Conservation (phyloP, 2,888 invertebrate genomes). For the Eupeodes luniger region DNA sequence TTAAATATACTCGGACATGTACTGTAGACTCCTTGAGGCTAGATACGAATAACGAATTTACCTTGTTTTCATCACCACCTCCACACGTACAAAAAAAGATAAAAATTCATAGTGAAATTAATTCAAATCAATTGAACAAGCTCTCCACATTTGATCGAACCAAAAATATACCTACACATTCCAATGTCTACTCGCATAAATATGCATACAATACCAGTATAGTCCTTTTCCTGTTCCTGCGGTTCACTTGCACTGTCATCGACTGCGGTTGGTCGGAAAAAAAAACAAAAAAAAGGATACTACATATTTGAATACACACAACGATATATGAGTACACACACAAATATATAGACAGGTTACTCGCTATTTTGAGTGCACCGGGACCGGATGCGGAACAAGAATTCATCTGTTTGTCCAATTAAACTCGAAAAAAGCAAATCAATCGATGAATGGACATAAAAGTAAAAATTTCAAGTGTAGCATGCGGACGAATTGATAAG, state of each 20-base stretch:
- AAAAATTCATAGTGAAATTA: constrained; percentile 28
- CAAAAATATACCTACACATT: not conserved
- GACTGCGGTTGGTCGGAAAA: constrained; percentile 17
- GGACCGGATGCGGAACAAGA: constrained; percentile 36
- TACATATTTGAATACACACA: constrained; percentile 9
- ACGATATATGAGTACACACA: not conserved
- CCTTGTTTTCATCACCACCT: constrained; percentile 15
- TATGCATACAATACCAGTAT: not conserved
- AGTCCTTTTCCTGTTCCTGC: constrained; percentile 13
- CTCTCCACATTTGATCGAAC: constrained; percentile 42
- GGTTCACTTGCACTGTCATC: constrained; percentile 53
- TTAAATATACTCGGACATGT: too few species aligned
- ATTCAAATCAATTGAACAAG: constrained; percentile 63
- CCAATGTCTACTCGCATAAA: not conserved
- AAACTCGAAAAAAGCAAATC: constrained; percentile 60
- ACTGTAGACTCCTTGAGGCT: too few species aligned
- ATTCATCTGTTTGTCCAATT: constrained; percentile 64
- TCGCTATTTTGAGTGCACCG: too few species aligned
- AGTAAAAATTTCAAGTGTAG: constrained; percentile 55
- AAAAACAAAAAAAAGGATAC: constrained; percentile 22
- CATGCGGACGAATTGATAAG: constrained; percentile 21
- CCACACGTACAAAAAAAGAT: not conserved
- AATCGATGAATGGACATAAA: constrained; percentile 65
- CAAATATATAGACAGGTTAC: constrained; percentile 25
- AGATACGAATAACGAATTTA: not conserved